A percentile compares a stretch with the other conserved stretches of the same genome.
phyloP scores from a whole-genome alignment of 2,888 invertebrate species.

The Volucella inanis region DNA sequence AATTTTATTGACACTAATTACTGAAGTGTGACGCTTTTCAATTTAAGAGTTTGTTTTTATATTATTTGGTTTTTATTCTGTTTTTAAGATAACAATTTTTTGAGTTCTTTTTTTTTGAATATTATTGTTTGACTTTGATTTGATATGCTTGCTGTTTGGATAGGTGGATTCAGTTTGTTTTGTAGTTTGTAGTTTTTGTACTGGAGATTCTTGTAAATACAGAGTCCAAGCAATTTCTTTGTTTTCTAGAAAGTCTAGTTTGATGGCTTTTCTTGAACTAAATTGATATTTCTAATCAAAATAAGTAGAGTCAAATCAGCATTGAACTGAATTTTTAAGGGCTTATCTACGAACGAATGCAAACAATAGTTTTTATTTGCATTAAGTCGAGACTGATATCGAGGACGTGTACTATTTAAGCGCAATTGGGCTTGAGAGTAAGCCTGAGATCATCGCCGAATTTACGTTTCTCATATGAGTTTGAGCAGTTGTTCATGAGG shows the following conservation, averaged over 20 bases:
- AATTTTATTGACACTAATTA: constrained; percentile 29
- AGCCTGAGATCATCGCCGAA: constrained; percentile 46
- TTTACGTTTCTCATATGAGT: constrained; percentile 50
- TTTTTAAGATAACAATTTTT: neutral
- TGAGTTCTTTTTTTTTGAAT: constrained; percentile 9
- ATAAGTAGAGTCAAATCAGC: constrained; percentile 40
- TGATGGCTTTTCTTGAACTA: neutral
- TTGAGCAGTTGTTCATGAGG: constrained; percentile 33
- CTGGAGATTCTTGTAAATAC: constrained; percentile 6
- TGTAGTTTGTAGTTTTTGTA: constrained; percentile 30
- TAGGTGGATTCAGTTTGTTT: neutral
- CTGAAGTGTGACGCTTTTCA: constrained; percentile 14
- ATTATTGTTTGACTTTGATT: constrained; percentile 4
- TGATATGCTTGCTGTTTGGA: constrained; percentile 37
- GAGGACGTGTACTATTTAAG: neutral
- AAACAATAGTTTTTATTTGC: constrained; percentile 37
- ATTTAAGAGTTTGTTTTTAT: neutral
- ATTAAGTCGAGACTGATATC: neutral
- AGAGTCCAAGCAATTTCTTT: constrained; percentile 29
- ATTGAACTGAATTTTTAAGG: constrained; percentile 62
- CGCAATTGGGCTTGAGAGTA: constrained; percentile 14
- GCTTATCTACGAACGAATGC: constrained; percentile 34
- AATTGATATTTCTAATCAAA: constrained; percentile 19
- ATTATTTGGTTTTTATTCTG: neutral
- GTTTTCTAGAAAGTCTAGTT: constrained; percentile 7